Base-by-base conservation (phyloP, 2,888 invertebrate genomes). In the Parnassius apollo region DNA sequence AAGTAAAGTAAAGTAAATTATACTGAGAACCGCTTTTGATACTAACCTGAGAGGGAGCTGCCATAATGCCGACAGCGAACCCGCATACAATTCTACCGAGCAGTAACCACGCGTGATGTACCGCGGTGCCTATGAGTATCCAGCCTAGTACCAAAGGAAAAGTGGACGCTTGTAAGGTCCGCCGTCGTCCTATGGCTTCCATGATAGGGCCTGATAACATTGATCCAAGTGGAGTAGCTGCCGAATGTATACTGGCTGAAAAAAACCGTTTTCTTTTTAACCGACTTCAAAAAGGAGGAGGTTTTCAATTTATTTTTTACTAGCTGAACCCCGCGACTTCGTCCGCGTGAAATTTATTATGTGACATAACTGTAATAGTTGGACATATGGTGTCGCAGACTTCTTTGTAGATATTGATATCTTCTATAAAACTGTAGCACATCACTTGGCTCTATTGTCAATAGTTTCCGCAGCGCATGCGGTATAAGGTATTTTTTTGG, bases 231-330 rank as follows among this genome's bases (percentile, higher is more conserved):
- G 96, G 96, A 0, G 96, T 95, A 0, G 96, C 95, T 61, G 95
- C 93, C 42, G 96, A 96, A 77, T 96, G 96, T 11, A 96, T 93
- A 72, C 96, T 95, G 3, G 96, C 96, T 96, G 86, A 35, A 68
- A 75, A 63, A n/a, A 65, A 66, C 35, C 35, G 35, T 35, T 35
- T 3, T 2, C 7, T 4, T 35, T 35, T 35, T 18, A 18, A 18
- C 18, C 18, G 18, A 18, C 18, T 18, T 18, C 18, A 18, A 18
- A 18, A 18, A 18, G 18, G 18, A 18, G 18, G 18, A 18, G 18
- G 18, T 18, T 18, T 18, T 18, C 18, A 18, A 18, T 18, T 18
- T 18, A 18, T 18, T 18, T 18, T 18, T 18, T 18, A 18, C 18
- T 18, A 18, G 18, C 18, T 18, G 18, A 1, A 1, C 18, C 1